Conservation (phyloP, 2,113 vertebrate species). For the Eubucco bourcierii region DNA sequence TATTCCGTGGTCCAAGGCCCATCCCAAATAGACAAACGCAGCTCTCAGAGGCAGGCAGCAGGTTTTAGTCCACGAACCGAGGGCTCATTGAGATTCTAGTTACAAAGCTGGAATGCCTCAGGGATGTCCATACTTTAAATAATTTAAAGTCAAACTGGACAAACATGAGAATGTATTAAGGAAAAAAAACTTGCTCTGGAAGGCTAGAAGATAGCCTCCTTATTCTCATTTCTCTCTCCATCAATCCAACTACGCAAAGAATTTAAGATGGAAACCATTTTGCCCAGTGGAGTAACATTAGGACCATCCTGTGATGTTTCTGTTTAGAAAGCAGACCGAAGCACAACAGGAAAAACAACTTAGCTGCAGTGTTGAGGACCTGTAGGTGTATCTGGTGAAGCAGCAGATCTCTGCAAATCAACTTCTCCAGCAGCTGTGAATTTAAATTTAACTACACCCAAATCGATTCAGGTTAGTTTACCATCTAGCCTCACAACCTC, state of each 20-base stretch:
- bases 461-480: not conserved
- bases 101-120: not conserved
- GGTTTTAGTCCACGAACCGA: not conserved
- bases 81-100: not conserved
- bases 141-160: slow-evolving; percentile 39
- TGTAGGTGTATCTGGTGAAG: not conserved
- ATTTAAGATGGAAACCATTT: not conserved
- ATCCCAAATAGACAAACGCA: not conserved
- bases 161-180: not conserved
- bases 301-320: not conserved
- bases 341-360: not conserved
- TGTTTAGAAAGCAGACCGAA: not conserved
- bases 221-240: not conserved
- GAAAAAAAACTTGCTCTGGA: not conserved
- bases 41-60: not conserved
- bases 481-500: not conserved
- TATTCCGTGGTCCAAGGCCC: not conserved
- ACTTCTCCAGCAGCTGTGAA: not conserved
- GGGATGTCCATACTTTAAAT: not conserved
- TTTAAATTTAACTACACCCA: not conserved
- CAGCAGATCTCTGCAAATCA: not conserved
- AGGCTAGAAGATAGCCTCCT: not conserved
- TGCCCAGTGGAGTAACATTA: not conserved
- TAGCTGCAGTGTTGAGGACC: not conserved
- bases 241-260: not conserved